Percentiles rank a stretch among this genome's conserved stretches.
Evolutionary conservation across 37 sponge, comb jelly and placozoan genomes (phyloP).

Genomic region (Dysidea cf. avara): DNA sequence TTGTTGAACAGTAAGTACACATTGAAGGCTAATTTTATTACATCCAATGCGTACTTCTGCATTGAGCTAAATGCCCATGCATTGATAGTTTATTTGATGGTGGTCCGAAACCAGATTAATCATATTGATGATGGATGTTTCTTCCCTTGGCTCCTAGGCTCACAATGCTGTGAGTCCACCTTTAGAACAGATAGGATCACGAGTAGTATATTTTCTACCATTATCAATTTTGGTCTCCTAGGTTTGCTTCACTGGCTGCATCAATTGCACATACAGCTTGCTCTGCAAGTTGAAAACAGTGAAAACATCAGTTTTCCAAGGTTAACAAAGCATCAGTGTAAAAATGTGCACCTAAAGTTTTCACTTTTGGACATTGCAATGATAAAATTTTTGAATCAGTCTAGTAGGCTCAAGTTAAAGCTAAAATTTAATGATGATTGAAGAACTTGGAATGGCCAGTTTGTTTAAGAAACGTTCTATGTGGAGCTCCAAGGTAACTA

Average conservation of each 20-base stretch:
- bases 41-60: slow-evolving; percentile 13
- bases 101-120: background rate
- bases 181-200: slow-evolving; percentile 29
- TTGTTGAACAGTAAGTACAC: background rate
- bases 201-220: slow-evolving; percentile 19
- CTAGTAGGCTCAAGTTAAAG: background rate
- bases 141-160: slow-evolving; percentile 35
- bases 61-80: slow-evolving; percentile 51
- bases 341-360: background rate
- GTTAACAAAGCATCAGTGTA: background rate
- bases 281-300: slow-evolving; percentile 10
- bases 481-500: slow-evolving; percentile 4
- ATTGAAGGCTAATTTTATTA: slow-evolving; percentile 16
- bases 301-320: slow-evolving; percentile 11
- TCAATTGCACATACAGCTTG: slow-evolving; percentile 8
- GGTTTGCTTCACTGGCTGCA: slow-evolving; percentile 12
- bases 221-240: slow-evolving; percentile 34
- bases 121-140: slow-evolving; percentile 7
- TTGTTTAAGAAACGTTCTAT: background rate
- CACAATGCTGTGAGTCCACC: slow-evolving; percentile 22
- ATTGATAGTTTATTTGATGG: background rate
- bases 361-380: background rate
- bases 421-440: slow-evolving; percentile 7
- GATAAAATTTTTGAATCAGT: slow-evolving; percentile 1
- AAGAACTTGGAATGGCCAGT: slow-evolving; percentile 22